Conservation (phyloP, 2,888 invertebrate species). For the Hypomecis atomaria region DNA sequence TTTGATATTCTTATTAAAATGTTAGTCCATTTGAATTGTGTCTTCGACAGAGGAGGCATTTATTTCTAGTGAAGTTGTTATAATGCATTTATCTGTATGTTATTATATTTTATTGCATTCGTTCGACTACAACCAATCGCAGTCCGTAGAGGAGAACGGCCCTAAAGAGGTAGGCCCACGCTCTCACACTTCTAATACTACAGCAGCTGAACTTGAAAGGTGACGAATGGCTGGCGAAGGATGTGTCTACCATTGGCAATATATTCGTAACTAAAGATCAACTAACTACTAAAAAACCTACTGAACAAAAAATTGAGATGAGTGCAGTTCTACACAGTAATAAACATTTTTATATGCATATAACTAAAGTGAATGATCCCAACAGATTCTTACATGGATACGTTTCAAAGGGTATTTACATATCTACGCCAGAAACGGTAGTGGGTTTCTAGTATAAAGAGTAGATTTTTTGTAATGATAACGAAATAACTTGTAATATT, state of each 20-base stretch:
- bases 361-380: slow-evolving; percentile 62
- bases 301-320: slow-evolving; percentile 23
- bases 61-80: slow-evolving; percentile 77
- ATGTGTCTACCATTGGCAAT: slow-evolving; percentile 34
- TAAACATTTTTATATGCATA: slow-evolving; percentile 32
- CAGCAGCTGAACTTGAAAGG: slow-evolving; percentile 60
- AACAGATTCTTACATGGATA: slow-evolving; percentile 78
- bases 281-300: slow-evolving; percentile 9
- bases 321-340: slow-evolving; percentile 22
- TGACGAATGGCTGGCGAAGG: slow-evolving; percentile 57
- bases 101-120: slow-evolving; percentile 85
- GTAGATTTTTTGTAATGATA: slow-evolving; percentile 75
- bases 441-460: slow-evolving; percentile 74
- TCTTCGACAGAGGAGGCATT: slow-evolving; percentile 69
- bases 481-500: slow-evolving; percentile 67
- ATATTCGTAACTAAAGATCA: neutral
- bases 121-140: slow-evolving; percentile 84
- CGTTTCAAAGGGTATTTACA: slow-evolving; percentile 71
- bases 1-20: slow-evolving; percentile 67
- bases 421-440: slow-evolving; percentile 71
- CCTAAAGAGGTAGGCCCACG: slow-evolving; percentile 82
- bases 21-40: slow-evolving; percentile 65
- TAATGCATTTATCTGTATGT: slow-evolving; percentile 83
- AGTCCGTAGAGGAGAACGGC: slow-evolving; percentile 84
- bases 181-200: slow-evolving; percentile 65